These are phyloP conservation scores for Chloroclysta siterata DNA, from an alignment of 2,888 invertebrate species.

Conservation along the genomic window DNA sequence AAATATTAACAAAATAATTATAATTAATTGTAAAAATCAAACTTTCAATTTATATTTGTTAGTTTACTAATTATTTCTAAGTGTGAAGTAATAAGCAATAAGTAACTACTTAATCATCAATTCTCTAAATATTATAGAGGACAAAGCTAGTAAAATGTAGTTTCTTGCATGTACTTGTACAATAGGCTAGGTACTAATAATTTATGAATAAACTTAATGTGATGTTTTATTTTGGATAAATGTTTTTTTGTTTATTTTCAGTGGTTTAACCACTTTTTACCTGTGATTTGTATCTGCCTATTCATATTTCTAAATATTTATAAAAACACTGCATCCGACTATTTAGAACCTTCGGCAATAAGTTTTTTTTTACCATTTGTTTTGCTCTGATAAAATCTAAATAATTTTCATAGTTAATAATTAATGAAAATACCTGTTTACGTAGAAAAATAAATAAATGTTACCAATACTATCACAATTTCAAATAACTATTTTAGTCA, in stretches of 20 bases:
- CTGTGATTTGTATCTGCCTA: constrained; percentile 28
- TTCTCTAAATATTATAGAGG: not conserved
- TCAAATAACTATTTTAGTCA: not conserved
- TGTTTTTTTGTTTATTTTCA: constrained; percentile 15
- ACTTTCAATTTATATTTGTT: not conserved
- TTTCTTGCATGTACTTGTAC: not conserved
- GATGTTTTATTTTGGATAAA: constrained; percentile 27
- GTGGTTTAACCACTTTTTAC: constrained; percentile 29
- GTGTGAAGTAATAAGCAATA: not conserved
- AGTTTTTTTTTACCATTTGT: not conserved
- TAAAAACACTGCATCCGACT: not conserved
- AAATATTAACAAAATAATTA: no score
- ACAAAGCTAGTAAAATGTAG: not conserved
- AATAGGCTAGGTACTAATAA: not conserved
- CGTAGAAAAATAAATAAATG: constrained; percentile 1
- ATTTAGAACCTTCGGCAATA: not conserved
- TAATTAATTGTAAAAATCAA: not conserved
- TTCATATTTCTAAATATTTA: constrained; percentile 4
- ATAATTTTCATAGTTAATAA: not conserved
- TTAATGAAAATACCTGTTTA: not conserved
- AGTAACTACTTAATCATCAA: not conserved
- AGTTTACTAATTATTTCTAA: not conserved
- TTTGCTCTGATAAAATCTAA: not conserved
- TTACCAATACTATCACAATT: constrained; percentile 19
- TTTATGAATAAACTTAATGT: constrained; percentile 10